Conservation (phyloP, 2,113 vertebrate species). For the Sigmodon hispidus region DNA sequence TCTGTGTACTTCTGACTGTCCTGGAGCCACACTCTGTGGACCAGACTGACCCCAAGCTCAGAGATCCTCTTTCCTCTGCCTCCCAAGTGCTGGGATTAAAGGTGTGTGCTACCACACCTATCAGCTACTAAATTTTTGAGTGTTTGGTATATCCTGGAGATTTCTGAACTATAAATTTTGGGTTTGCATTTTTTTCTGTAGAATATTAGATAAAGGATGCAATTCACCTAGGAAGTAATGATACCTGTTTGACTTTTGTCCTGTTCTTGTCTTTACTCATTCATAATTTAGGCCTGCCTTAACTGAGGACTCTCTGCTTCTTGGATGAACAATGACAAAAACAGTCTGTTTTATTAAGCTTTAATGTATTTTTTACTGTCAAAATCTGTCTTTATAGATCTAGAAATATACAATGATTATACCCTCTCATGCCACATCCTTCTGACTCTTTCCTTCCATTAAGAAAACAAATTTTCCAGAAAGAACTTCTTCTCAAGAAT, state of each 20-base stretch:
- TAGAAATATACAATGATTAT: neutral
- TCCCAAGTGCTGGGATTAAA: neutral
- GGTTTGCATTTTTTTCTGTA: neutral
- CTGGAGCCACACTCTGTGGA: neutral
- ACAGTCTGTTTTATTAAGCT: neutral
- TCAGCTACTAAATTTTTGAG: neutral
- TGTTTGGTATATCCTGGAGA: neutral
- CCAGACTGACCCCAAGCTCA: neutral
- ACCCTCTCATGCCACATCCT: neutral
- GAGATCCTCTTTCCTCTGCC: neutral
- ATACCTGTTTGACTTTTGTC: neutral
- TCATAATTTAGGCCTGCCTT: conserved; percentile 7
- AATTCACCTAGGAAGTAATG: conserved; percentile 16
- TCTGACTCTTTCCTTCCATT: conserved; percentile 13
- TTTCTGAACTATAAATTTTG: neutral
- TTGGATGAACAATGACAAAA: neutral
- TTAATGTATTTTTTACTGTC: neutral
- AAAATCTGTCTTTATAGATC: neutral
- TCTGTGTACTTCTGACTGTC: neutral
- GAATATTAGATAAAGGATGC: neutral
- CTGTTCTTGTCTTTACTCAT: neutral
- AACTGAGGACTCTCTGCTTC: neutral
- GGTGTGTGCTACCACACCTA: neutral
- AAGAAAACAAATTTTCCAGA: neutral
- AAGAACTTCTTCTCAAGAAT: conserved; percentile 11